Conservation (phyloP, 2,888 invertebrate genomes). For the Cosmorhoe ocellata region DNA sequence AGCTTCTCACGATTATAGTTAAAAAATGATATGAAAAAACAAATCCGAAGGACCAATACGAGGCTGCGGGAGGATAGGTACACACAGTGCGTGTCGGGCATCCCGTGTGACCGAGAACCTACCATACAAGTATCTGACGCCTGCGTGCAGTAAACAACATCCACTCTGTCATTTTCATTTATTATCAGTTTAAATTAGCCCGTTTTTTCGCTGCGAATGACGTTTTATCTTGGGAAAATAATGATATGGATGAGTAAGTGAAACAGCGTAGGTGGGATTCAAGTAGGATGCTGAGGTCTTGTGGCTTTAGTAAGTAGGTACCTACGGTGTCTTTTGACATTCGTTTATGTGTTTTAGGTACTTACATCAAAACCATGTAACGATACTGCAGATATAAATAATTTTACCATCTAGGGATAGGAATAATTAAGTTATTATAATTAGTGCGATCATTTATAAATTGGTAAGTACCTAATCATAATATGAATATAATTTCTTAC, state of each 20-base stretch:
- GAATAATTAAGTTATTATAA: too few relatives aligned
- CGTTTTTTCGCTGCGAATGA: constrained; percentile 22
- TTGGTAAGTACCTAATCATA: too few relatives aligned
- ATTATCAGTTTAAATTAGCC: constrained; percentile 20
- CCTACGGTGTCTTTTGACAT: too few relatives aligned
- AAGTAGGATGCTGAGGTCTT: constrained; percentile 2
- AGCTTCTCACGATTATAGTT: constrained; percentile 73
- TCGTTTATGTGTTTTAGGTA: too few relatives aligned
- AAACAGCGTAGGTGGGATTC: constrained; percentile 20
- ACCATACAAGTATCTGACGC: constrained; percentile 37
- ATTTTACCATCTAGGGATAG: too few relatives aligned
- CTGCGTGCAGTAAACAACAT: constrained; percentile 35
- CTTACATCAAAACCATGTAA: too few relatives aligned
- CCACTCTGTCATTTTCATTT: constrained; percentile 27
- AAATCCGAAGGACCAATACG: constrained; percentile 54
- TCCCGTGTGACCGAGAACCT: constrained; percentile 65
- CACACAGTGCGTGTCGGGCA: constrained; percentile 52
- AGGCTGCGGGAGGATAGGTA: constrained; percentile 51
- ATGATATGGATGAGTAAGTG: constrained; percentile 18
- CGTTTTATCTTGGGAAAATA: constrained; percentile 21
- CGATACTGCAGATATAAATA: too few relatives aligned
- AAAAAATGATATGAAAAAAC: constrained; percentile 56
- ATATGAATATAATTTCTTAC: too few relatives aligned
- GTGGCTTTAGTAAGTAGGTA: background rate
- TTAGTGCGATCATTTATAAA: too few relatives aligned